A percentile compares a stretch with the other conserved stretches of the same genome.
Evolutionary conservation across 2,797 vertebrate genomes (phyloP).

Genomic region (Brachyrhaphis roseni): DNA sequence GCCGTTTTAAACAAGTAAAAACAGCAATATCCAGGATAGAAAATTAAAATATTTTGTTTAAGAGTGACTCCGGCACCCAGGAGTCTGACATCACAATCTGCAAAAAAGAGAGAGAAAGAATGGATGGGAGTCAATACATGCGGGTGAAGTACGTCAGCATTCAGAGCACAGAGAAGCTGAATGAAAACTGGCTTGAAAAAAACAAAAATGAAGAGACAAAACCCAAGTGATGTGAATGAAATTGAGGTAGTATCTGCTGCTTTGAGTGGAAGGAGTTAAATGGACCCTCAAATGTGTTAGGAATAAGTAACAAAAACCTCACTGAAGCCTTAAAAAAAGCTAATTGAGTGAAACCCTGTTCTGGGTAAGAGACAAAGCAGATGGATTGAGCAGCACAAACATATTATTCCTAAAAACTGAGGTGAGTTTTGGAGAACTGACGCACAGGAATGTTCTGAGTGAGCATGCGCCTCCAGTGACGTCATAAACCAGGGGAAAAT

Average conservation of each 20-base stretch:
- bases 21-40: constrained; percentile 76
- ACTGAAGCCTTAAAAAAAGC: neutral
- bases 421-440: neutral
- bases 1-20: constrained; percentile 73
- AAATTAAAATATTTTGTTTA: constrained; percentile 69
- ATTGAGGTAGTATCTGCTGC: neutral
- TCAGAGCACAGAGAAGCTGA: constrained; percentile 48
- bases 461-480: neutral
- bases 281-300: neutral
- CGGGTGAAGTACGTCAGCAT: constrained; percentile 68
- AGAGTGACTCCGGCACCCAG: constrained; percentile 89
- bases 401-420: neutral
- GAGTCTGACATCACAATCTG: constrained; percentile 97
- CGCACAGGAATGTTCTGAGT: neutral
- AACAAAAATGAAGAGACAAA: neutral
- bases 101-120: constrained; percentile 80
- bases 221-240: neutral
- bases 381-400: neutral
- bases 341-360: neutral
- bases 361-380: neutral
- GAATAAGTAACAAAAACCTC: neutral
- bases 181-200: constrained; percentile 43
- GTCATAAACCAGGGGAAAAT: neutral
- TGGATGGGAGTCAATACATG: constrained; percentile 85
- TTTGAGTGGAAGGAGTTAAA: neutral